Base-by-base conservation (phyloP, 2,797 vertebrate species). In the Dipus sagitta region DNA sequence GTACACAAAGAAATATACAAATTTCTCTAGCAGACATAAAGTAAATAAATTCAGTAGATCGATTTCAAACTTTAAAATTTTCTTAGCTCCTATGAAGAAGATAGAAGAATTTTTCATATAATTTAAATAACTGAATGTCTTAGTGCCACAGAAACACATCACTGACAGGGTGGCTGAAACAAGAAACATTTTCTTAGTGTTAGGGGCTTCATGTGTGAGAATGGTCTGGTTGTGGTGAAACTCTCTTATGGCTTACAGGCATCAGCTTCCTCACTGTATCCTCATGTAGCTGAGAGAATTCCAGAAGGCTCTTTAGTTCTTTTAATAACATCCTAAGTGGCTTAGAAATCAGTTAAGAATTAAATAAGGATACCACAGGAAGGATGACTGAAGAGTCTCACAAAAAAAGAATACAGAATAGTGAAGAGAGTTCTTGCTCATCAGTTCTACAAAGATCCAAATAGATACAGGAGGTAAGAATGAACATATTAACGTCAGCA, bases 21-120 rank as follows among this genome's bases (percentile, higher is more conserved):
- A 70, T 68, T 62, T 86, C 14, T 64, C 62, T n/a, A 42, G n/a
- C 13, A 83, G 52, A 28, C 21, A 88, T 92, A 75, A 38, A 38
- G 38, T 38, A 89, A 86, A 92, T 47, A 92, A 86, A 47, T 10
- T 88, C 54, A 14, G 5, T 77, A 38, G 11, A 75, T 70, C n/a
- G 42, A 65, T 3, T 67, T 17, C 75, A 65, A 93, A 86, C 3
- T 6, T 72, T 21, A 47, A 68, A 89, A 86, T 7, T 0, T 7
- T 68, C n/a, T n/a, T 72, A 6, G 11, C 3, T 62, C n/a, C 12
- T 74, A 28, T 8, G 60, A 70, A 15, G 32, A 15, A 75, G 60
- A 26, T 65, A 72, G 79, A 86, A 92, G 88, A 38, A n/a, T 3
- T 88, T 82, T 8, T 58, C 17, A 75, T 81, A 2, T 71, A 93